A percentile compares a stretch with the other conserved stretches of the same genome.
Evolutionary conservation across 2,113 vertebrate species (phyloP).

Genomic region (Muntiacus muntjak): DNA sequence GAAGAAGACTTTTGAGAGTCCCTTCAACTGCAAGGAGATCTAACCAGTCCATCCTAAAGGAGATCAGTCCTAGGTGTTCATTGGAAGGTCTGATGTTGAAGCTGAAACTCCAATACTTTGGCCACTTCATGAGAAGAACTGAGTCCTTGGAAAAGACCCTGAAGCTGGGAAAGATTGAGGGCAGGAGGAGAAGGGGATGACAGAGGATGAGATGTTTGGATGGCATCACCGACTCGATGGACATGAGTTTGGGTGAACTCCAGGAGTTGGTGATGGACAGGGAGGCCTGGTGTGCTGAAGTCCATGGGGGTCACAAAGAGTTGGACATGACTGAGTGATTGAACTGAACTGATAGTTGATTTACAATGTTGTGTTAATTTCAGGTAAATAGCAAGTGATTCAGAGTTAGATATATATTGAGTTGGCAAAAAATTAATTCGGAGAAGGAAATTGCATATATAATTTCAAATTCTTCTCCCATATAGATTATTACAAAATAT

Average conservation of each 20-base stretch:
- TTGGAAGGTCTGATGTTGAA: not conserved
- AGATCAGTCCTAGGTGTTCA: not conserved
- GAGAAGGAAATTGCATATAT: not conserved
- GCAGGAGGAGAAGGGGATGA: not conserved
- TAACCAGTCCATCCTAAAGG: not conserved
- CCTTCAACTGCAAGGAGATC: not conserved
- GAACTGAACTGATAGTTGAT: not conserved
- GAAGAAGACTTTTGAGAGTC: not conserved
- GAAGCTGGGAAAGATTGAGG: not conserved
- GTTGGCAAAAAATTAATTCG: not conserved
- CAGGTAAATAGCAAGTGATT: not conserved
- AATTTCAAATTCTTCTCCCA: not conserved
- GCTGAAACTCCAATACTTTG: not conserved
- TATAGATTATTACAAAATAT: not conserved
- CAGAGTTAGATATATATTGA: not conserved
- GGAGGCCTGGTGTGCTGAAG: accelerated
- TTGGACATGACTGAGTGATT: accelerated
- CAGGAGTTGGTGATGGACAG: not conserved
- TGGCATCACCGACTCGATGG: not conserved
- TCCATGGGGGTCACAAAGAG: not conserved
- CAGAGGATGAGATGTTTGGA: not conserved
- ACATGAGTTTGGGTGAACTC: not conserved
- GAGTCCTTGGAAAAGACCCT: not conserved
- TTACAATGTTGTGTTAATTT: not conserved
- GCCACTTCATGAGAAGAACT: accelerated